A percentile compares a stretch with the other conserved stretches of the same genome.
Evolutionary conservation across 1,140 invertebrate genomes (phyloP).

Genomic region (Meloidogyne exigua): DNA sequence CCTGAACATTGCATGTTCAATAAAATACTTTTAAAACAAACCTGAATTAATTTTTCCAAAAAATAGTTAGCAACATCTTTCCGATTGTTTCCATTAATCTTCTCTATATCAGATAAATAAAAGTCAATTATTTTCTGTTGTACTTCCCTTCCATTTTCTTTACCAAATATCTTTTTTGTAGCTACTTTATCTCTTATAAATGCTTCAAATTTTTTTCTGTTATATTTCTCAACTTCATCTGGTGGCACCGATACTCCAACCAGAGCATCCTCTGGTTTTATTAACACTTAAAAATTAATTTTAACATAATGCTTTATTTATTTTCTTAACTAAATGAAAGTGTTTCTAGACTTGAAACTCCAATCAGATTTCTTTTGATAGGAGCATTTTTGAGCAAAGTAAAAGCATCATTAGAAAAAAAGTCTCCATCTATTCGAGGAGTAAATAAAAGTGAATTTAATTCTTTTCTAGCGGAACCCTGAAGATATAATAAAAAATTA

Average conservation of each 20-base stretch:
- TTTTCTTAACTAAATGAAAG: conserved; percentile 4
- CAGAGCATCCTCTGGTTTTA: background rate
- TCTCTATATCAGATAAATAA: conserved; percentile 24
- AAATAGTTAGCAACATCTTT: conserved; percentile 15
- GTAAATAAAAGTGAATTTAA: conserved; percentile 15
- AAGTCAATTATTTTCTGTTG: conserved; percentile 41
- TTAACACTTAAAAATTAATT: background rate
- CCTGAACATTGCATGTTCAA: background rate
- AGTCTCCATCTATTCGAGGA: conserved; percentile 41
- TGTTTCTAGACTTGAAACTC: background rate
- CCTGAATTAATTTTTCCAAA: conserved; percentile 33
- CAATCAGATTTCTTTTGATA: conserved; percentile 20
- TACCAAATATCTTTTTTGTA: conserved; percentile 24
- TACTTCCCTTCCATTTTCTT: conserved; percentile 20
- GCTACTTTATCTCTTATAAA: conserved; percentile 29
- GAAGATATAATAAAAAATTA: background rate
- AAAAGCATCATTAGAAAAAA: conserved; percentile 32
- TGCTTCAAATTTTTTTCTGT: conserved; percentile 25
- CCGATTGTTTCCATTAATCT: conserved; percentile 7
- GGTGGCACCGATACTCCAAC: background rate
- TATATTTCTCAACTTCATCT: conserved; percentile 22
- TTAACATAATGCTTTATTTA: background rate
- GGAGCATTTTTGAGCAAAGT: conserved; percentile 32
- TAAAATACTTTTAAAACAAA: conserved; percentile 8
- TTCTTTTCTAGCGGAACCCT: conserved; percentile 10